Evolutionary conservation across 2,888 invertebrate species (phyloP).

Genomic region (Plebejus anna): DNA sequence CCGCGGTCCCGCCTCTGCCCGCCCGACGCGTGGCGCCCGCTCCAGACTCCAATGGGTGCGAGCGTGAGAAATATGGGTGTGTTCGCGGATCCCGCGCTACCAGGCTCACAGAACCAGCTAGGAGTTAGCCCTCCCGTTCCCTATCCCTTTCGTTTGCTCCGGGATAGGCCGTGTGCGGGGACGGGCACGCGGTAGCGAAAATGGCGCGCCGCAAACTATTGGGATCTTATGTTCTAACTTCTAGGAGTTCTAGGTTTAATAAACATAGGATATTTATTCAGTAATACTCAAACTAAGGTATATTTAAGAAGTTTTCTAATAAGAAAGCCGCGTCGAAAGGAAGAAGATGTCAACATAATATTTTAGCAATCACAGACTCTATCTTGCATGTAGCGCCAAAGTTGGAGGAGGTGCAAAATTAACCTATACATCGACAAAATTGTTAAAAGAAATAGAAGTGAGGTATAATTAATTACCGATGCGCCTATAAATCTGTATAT

Average conservation of each 20-base stretch:
- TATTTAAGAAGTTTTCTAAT: no score
- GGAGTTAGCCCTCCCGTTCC: constrained; percentile 39
- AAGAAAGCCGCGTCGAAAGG: no score
- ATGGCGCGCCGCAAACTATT: background rate
- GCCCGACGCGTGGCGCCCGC: background rate
- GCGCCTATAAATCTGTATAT: no score
- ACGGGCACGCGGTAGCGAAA: background rate
- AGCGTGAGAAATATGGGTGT: constrained; percentile 75
- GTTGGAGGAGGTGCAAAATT: no score
- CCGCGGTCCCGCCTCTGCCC: constrained; percentile 7
- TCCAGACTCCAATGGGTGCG: constrained; percentile 51
- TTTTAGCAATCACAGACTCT: no score
- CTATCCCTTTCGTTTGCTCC: background rate
- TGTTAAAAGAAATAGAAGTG: no score
- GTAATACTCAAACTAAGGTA: no score
- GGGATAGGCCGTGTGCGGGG: background rate
- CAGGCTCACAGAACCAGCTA: constrained; percentile 53
- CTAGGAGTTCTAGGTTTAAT: background rate
- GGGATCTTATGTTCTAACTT: background rate
- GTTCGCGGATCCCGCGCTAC: constrained; percentile 55
- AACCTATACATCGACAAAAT: no score
- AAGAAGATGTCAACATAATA: no score
- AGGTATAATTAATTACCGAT: no score
- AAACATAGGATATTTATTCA: no score
- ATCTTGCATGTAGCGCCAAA: no score